phyloP scores from a whole-genome alignment of 2,888 invertebrate genomes.

The Phyto melanocephala region DNA sequence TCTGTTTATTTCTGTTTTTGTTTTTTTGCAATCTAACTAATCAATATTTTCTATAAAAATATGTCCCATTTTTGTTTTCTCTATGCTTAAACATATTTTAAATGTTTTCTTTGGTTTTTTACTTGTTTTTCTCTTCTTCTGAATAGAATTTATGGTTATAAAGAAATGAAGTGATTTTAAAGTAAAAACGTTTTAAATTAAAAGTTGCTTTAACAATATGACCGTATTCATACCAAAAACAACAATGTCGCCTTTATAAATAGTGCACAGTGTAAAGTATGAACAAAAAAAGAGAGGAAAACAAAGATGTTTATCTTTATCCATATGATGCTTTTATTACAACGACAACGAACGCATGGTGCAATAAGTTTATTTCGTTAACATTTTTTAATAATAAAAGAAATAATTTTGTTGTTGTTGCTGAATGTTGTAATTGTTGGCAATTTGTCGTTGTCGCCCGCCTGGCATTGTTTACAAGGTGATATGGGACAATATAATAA shows the following conservation, averaged over 20 bases:
- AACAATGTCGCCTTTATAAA: conserved; percentile 10
- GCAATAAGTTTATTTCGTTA: conserved; percentile 24
- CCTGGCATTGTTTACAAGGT: conserved; percentile 62
- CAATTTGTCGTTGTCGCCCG: conserved; percentile 75
- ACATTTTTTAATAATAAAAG: conserved; percentile 40
- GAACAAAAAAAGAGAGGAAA: background rate
- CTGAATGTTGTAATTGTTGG: conserved; percentile 72
- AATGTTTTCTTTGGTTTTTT: background rate
- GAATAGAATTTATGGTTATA: background rate
- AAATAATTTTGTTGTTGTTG: conserved; percentile 34
- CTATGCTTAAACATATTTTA: background rate
- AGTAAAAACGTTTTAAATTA: conserved; percentile 18
- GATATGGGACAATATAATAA: conserved; percentile 47
- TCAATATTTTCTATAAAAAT: conserved; percentile 39
- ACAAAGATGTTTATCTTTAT: conserved; percentile 24
- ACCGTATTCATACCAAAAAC: background rate
- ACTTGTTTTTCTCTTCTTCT: background rate
- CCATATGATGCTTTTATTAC: conserved; percentile 9
- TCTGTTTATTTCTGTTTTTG: background rate
- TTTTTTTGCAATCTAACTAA: conserved; percentile 42
- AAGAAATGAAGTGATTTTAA: conserved; percentile 42
- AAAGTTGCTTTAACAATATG: conserved; percentile 1
- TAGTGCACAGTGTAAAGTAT: background rate
- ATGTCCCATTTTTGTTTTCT: conserved; percentile 41
- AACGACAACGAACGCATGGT: conserved; percentile 3